Evolutionary conservation across 2,113 vertebrate species (phyloP), one percentile per base, ranked within the genome.

Genomic region (Chamaea fasciata): DNA sequence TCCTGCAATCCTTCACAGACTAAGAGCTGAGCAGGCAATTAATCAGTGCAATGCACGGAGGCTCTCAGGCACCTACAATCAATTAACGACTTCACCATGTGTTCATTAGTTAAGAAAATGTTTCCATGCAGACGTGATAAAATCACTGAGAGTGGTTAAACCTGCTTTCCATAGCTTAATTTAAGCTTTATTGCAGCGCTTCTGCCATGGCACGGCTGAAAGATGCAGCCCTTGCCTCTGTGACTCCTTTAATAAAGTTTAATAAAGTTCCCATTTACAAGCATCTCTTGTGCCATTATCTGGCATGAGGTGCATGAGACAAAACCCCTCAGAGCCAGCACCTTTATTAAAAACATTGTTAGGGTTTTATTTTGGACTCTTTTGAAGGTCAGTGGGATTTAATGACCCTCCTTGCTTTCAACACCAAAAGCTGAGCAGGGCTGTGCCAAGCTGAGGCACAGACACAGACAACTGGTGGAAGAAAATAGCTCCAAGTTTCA

Each of bases 71-170:
- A 83, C 87, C 93, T 71, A 33, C 75, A 79, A 41, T 50, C 46
- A 81, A 60, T 79, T 94, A 90, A 88, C 2, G 0, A 76, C 71
- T 83, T 85, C 82, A 49, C 37, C 70, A 16, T 41, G 27, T 77
- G 84, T 35, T 89, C 70, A 13, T 92, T 89, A 87, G 78, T 87
- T 85, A 75, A 87, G 84, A 83, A 95, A 90, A 75, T 3, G 1
- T 75, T 89, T 90, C 88, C 33, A 2, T 80, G 71, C 31, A 35
- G 22, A 14, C 56, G 15, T 42, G 76, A 84, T 63, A 91, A 89
- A 89, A 91, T 46, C 56, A 63, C 60, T 28, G 73, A n/a, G 19
- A 71, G 47, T 2, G 2, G 41, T 91, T 78, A 78, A 82, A 75
- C 47, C 47, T 75, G 52, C 44, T 87, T 80, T 69, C 76, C 6